Evolutionary conservation across 2,888 invertebrate species (phyloP).

Genomic region (Mylabris sibirica): DNA sequence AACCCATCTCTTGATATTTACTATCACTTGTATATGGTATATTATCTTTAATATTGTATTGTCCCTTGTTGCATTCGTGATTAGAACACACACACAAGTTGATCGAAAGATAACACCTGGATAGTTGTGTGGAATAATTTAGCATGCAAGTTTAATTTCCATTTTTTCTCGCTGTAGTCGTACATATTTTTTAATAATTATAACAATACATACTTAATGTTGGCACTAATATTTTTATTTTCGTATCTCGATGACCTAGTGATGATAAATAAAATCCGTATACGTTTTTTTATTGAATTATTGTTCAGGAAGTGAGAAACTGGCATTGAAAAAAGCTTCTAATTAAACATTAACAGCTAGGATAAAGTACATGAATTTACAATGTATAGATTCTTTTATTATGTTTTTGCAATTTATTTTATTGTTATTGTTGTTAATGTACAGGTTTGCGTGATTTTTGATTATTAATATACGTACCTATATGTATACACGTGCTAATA

Average conservation of each 20-base stretch:
- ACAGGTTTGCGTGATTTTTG: conserved; percentile 2
- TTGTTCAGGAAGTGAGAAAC: not conserved
- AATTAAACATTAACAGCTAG: conserved; percentile 1
- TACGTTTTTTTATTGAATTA: not conserved
- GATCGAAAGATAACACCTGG: conserved; percentile 49
- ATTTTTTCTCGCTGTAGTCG: conserved; percentile 1
- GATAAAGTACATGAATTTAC: not conserved
- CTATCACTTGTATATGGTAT: conserved; percentile 21
- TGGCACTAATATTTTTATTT: not conserved
- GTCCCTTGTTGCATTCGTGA: conserved; percentile 51
- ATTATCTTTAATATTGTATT: conserved; percentile 49
- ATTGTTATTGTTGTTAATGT: not conserved
- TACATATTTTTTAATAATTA: not conserved
- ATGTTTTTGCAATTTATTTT: not conserved
- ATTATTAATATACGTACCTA: not conserved
- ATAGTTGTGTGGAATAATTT: conserved; percentile 42
- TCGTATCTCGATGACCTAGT: conserved; percentile 3
- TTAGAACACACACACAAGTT: conserved; percentile 55
- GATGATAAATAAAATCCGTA: not conserved
- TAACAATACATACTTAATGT: not conserved
- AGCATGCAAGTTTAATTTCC: conserved; percentile 40
- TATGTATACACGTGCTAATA: not conserved
- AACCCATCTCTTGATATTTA: conserved; percentile 8
- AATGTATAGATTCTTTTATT: not conserved
- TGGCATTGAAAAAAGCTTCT: not conserved